These are phyloP conservation scores for Acleris holmiana DNA, from an alignment of 2,888 invertebrate species.

Conservation along the genomic window DNA sequence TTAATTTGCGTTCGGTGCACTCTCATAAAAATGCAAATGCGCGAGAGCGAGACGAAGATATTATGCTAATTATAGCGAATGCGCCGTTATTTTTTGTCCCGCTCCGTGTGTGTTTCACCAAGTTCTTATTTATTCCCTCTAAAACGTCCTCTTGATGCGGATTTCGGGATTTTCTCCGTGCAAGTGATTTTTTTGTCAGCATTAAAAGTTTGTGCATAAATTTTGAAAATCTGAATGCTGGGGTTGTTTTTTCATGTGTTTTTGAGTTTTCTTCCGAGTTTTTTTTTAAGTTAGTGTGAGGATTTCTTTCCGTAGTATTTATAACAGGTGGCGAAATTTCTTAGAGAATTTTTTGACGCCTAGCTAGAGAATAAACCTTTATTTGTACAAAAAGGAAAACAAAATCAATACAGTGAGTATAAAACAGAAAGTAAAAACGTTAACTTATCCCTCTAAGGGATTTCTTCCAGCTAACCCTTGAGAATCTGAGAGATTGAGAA, in stretches of 20 bases:
- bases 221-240: not conserved
- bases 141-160: conserved; percentile 2
- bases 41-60: conserved; percentile 33
- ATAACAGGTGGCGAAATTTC: no score
- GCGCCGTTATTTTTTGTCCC: conserved; percentile 32
- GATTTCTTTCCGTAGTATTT: not conserved
- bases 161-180: not conserved
- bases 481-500: no score
- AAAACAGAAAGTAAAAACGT: no score
- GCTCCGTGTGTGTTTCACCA: conserved; percentile 25
- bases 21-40: conserved; percentile 64
- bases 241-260: not conserved
- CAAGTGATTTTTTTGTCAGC: conserved; percentile 5
- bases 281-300: not conserved
- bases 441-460: no score
- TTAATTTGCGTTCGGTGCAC: conserved; percentile 49
- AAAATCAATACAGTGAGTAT: no score
- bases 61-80: conserved; percentile 38
- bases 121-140: conserved; percentile 20
- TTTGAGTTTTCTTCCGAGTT: not conserved
- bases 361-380: no score
- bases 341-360: no score
- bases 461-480: no score
- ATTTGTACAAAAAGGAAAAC: no score
- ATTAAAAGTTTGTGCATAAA: conserved; percentile 5